Percentiles rank a stretch among this genome's conserved stretches.
Evolutionary conservation across 2,797 vertebrate species (phyloP).

Genomic region (Chaetophractus vellerosus): DNA sequence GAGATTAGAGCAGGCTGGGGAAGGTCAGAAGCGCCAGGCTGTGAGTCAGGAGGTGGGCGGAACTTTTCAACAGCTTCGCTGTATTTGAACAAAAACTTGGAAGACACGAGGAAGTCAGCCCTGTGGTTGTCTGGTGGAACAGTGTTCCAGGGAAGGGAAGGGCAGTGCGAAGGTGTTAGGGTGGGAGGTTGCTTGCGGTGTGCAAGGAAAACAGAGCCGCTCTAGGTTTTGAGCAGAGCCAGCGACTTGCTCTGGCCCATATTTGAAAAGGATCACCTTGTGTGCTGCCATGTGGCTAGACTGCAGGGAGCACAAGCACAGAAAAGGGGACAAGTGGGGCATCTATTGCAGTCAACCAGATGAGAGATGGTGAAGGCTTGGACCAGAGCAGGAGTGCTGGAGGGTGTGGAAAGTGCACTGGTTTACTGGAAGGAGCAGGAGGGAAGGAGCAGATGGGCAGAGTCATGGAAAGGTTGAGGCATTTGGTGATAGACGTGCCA

Average conservation of each 20-base stretch:
- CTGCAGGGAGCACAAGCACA: neutral
- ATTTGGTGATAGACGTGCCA: neutral
- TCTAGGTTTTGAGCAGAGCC: neutral
- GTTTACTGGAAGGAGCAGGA: neutral
- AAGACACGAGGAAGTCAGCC: neutral
- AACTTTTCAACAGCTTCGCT: neutral
- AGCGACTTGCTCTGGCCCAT: neutral
- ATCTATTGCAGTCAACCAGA: neutral
- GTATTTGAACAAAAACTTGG: neutral
- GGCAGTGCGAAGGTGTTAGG: neutral
- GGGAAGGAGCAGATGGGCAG: neutral
- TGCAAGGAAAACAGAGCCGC: neutral
- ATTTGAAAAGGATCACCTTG: neutral
- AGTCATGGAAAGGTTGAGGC: neutral
- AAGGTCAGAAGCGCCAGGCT: neutral
- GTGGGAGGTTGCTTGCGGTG: neutral
- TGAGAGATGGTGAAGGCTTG: neutral
- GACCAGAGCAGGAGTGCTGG: neutral
- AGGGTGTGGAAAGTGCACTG: neutral
- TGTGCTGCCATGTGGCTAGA: neutral
- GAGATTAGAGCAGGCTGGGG: neutral
- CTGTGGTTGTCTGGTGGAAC: neutral
- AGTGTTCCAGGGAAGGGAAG: neutral
- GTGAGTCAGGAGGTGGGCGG: no score
- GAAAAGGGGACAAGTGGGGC: neutral